Evolutionary conservation across 1,140 invertebrate species (phyloP).

Genomic region (Procambarus clarkii): DNA sequence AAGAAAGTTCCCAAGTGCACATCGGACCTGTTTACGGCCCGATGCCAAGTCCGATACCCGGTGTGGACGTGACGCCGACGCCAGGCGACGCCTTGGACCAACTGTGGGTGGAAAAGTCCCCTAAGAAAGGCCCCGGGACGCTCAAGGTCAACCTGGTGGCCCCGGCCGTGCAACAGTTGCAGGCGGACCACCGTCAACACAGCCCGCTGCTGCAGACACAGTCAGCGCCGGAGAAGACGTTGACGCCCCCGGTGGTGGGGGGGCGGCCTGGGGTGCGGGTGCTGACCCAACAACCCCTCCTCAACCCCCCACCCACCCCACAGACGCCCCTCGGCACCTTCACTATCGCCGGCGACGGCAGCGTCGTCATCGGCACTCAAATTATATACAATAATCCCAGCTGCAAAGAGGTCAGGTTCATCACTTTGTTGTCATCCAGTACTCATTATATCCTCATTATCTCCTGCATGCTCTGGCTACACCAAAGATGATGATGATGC

Average conservation of each 20-base stretch:
- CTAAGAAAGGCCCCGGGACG: not conserved
- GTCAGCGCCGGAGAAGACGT: not conserved
- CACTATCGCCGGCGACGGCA: not conserved
- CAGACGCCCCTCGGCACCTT: not conserved
- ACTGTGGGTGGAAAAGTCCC: not conserved
- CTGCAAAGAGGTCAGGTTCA: not conserved
- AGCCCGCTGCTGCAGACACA: conserved; percentile 1
- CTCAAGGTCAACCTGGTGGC: conserved; percentile 26
- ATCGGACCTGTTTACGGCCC: conserved; percentile 22
- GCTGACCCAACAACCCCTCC: not conserved
- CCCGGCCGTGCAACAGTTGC: not conserved
- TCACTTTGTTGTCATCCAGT: no score
- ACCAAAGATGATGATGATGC: no score
- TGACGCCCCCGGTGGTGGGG: not conserved
- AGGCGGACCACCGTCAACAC: not conserved
- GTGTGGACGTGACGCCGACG: not conserved
- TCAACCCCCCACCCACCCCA: not conserved
- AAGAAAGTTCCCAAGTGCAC: not conserved
- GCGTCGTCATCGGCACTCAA: conserved; percentile 25
- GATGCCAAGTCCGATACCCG: not conserved
- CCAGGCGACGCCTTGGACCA: not conserved
- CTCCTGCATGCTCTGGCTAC: no score
- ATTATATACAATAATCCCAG: conserved; percentile 22
- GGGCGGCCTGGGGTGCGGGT: not conserved
- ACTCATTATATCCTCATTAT: no score